phyloP scores from a whole-genome alignment of 1,140 invertebrate species.

The Samia ricini region DNA sequence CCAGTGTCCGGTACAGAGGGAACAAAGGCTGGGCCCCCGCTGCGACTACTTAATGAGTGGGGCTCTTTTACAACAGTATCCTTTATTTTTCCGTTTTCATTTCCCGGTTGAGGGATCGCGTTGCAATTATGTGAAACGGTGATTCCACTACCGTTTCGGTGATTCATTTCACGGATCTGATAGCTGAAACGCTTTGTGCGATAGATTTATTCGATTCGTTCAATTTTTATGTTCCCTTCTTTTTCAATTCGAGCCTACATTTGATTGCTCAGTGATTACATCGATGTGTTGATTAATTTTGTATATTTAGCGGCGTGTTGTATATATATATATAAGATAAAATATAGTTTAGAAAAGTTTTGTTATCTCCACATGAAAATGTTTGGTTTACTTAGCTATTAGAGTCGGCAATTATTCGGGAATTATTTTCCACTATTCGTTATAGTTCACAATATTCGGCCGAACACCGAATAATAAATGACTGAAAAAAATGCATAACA shows the following conservation, averaged over 20 bases:
- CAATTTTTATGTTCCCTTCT: not conserved
- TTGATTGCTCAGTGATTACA: not conserved
- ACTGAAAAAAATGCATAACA: too few relatives aligned
- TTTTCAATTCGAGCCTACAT: not conserved
- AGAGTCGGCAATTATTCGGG: too few relatives aligned
- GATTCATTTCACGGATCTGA: not conserved
- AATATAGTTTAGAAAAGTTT: too few relatives aligned
- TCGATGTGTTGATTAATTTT: not conserved
- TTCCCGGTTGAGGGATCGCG: constrained; percentile 15
- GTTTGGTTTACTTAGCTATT: too few relatives aligned
- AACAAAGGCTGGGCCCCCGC: not conserved
- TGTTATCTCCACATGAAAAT: too few relatives aligned
- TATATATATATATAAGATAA: too few relatives aligned
- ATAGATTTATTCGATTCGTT: not conserved
- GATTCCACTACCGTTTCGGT: not conserved
- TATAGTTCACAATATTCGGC: too few relatives aligned
- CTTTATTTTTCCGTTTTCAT: constrained; percentile 17
- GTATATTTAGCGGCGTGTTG: too few relatives aligned
- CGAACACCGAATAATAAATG: too few relatives aligned
- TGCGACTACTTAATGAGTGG: constrained; percentile 12
- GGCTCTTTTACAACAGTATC: constrained; percentile 10
- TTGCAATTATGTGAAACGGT: constrained; percentile 13
- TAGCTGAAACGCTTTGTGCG: constrained; percentile 4
- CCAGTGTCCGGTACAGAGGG: not conserved
- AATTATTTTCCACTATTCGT: too few relatives aligned